These are phyloP conservation scores for Hyles lineata DNA, from an alignment of 2,888 invertebrate genomes.

Conservation along the genomic window DNA sequence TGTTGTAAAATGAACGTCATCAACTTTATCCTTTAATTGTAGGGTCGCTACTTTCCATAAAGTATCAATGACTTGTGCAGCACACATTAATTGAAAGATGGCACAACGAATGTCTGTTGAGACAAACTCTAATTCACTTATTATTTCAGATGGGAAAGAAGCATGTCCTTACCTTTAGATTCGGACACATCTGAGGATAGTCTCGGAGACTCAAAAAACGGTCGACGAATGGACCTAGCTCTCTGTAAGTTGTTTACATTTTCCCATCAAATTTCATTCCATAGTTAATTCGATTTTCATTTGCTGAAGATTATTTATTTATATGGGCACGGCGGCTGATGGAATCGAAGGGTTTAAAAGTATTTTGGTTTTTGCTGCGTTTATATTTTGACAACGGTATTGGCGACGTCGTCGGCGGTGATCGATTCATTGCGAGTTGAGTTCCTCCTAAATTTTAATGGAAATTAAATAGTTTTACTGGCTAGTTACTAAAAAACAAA, in stretches of 20 bases:
- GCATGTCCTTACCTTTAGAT: constrained; percentile 88
- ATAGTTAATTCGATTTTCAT: constrained; percentile 79
- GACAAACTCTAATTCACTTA: constrained; percentile 7
- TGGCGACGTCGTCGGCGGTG: constrained; percentile 39
- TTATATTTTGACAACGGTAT: constrained; percentile 49
- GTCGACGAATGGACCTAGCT: constrained; percentile 93
- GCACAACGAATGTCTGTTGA: neutral
- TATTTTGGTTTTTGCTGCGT: constrained; percentile 55
- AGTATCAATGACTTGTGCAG: too few species aligned
- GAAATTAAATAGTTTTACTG: neutral
- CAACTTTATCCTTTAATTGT: too few species aligned
- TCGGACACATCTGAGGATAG: constrained; percentile 78
- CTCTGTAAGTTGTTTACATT: constrained; percentile 88
- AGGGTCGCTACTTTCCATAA: too few species aligned
- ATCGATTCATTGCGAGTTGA: constrained; percentile 55
- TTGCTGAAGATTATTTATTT: constrained; percentile 81
- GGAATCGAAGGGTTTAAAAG: constrained; percentile 46
- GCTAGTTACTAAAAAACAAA: too few species aligned
- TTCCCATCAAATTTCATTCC: constrained; percentile 48
- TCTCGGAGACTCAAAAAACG: constrained; percentile 75
- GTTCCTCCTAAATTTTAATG: constrained; percentile 50
- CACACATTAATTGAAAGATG: too few species aligned
- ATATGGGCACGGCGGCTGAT: constrained; percentile 80
- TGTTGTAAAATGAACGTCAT: too few species aligned
- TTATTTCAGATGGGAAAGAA: constrained; percentile 87